phyloP scores from a whole-genome alignment of 1,140 invertebrate species.

The Drosophila ambigua region DNA sequence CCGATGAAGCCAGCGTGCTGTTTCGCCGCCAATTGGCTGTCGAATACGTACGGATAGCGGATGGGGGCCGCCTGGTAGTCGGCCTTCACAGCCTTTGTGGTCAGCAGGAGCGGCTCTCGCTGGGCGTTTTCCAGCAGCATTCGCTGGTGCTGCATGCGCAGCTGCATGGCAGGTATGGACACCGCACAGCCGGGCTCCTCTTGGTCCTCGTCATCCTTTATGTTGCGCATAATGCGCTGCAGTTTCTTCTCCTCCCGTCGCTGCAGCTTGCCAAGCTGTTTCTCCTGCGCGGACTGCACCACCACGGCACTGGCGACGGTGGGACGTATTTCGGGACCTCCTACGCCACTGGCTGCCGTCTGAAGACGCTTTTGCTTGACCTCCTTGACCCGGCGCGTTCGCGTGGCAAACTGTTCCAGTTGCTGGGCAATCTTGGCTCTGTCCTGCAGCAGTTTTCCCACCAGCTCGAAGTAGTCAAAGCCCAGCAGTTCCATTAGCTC shows the following conservation, averaged over 20 bases:
- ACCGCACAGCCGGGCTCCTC: slow-evolving; percentile 85
- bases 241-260: slow-evolving; percentile 95
- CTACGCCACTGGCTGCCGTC: slow-evolving; percentile 10
- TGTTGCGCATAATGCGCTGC: slow-evolving; percentile 86
- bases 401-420: slow-evolving; percentile 75
- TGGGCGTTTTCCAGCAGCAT: slow-evolving; percentile 82
- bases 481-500: slow-evolving; percentile 94
- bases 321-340: slow-evolving; percentile 51
- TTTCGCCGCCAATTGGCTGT: slow-evolving; percentile 89
- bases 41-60: slow-evolving; percentile 93
- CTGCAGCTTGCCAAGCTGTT: slow-evolving; percentile 90
- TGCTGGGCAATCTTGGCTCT: slow-evolving; percentile 86
- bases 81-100: slow-evolving; percentile 58
- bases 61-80: slow-evolving; percentile 67
- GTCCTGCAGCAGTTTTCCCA: slow-evolving; percentile 91
- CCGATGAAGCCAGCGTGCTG: slow-evolving; percentile 90
- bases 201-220: slow-evolving; percentile 85
- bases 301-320: slow-evolving; percentile 86
- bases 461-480: slow-evolving; percentile 94
- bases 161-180: slow-evolving; percentile 75
- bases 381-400: slow-evolving; percentile 70
- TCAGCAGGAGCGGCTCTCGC: slow-evolving; percentile 83
- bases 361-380: slow-evolving; percentile 53
- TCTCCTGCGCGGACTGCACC: slow-evolving; percentile 94
- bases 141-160: slow-evolving; percentile 84